Evolutionary conservation across 2,888 invertebrate genomes (phyloP), one percentile per base, ranked within the genome.

Genomic region (Sinodicranocentrus sp.): DNA sequence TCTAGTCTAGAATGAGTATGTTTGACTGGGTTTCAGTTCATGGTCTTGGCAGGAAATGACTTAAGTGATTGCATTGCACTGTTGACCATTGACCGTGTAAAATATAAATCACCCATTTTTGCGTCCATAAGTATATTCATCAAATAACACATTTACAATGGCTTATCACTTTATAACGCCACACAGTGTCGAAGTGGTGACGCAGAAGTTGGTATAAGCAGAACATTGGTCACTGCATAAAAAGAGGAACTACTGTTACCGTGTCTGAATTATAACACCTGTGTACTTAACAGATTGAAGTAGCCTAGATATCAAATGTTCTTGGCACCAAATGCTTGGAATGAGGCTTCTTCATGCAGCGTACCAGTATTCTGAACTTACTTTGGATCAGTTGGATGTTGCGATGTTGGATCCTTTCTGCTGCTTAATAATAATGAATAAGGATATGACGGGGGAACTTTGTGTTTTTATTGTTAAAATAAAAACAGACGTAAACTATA

Each of bases 311-410:
- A 33, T 17, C 21, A 15, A 52, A 26, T 52, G 54, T 28, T 54
- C 54, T 70, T 70, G 70, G 54, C 70, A 70, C 54, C 28, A 52
- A 52, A 70, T 17, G 28, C 23, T 57, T 1, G 1, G 57, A 57
- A 8, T 13, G 39, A 15, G 57, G 25, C 52, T 52, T 52, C 52
- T 17, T 3, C 52, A 19, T 19, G 19, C 10, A n/a, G n/a, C n/a
- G n/a, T n/a, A n/a, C n/a, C n/a, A n/a, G n/a, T n/a, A n/a, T n/a
- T n/a, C n/a, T n/a, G n/a, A n/a, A n/a, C n/a, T n/a, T n/a, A n/a
- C n/a, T n/a, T n/a, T n/a, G n/a, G n/a, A n/a, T n/a, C n/a, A n/a
- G n/a, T n/a, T n/a, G n/a, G n/a, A n/a, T n/a, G n/a, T n/a, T 39
- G 13, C 39, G 13, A 39, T 8, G 13, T 8, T 39, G 39, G 6